Evolutionary conservation across 2,113 vertebrate species (phyloP), one percentile per base, ranked within the genome.

Genomic region (Promerops cafer): DNA sequence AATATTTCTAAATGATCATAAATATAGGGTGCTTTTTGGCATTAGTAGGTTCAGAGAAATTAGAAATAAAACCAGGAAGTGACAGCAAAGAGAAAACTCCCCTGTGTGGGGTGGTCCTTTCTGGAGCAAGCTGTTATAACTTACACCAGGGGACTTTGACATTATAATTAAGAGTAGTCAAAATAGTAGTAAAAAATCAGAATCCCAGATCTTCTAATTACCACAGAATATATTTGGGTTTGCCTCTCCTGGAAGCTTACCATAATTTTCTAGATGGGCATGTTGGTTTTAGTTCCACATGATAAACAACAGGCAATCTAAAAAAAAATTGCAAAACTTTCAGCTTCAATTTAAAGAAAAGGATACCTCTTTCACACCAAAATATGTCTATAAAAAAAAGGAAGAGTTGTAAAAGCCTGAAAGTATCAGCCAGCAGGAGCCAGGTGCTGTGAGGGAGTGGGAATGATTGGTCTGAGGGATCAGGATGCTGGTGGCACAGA

Each of bases 31-130:
- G 15, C 9, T 75, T 87, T 44, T 37, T 13, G 16, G 30, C 21
- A 82, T 63, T 70, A 81, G 10, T 42, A 50, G 47, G 16, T 22
- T 40, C 42, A 68, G 40, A 80, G 26, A 27, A 93, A 57, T 84
- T 59, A 57, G 37, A 91, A 95, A 35, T 50, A 78, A 42, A 49
- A 66, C 1, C 21, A 75, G 59, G 37, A 61, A 47, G 54, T 15
- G n/a, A 15, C 39, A 74, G 21, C 2, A 2, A 68, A 56, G 30
- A n/a, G 42, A 57, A 61, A 71, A 75, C 4, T 57, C 20, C 8
- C 6, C 15, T 2, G 0, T 8, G 16, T 47, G 16, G 27, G 9
- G 18, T 3, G 4, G 27, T 52, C 13, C 33, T 37, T 63, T 26
- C 39, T 42, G 39, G 14, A 85, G 27, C 18, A 54, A 50, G 16